Conservation (phyloP, 2,888 invertebrate genomes). For the Drosophila quinaria region DNA sequence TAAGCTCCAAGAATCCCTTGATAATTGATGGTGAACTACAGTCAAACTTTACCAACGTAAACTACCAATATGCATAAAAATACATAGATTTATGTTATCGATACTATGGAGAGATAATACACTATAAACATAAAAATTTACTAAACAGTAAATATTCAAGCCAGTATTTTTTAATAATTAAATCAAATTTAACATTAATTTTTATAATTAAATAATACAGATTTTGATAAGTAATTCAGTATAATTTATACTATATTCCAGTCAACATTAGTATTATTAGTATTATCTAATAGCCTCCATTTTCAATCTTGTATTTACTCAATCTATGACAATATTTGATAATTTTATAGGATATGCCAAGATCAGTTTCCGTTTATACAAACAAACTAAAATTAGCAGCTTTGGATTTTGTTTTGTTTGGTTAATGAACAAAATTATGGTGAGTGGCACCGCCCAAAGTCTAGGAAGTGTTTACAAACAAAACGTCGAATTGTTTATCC, state of each 20-base stretch:
- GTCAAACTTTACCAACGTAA: background rate
- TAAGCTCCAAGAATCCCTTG: too few species aligned
- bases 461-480: slow-evolving; percentile 37
- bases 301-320: background rate
- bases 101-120: too few species aligned
- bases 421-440: slow-evolving; percentile 1
- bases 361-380: background rate
- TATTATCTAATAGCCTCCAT: too few species aligned
- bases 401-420: slow-evolving; percentile 22
- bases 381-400: background rate
- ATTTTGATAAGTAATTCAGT: too few species aligned
- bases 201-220: too few species aligned
- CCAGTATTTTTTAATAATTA: background rate
- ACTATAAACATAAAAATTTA: background rate
- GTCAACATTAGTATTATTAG: too few species aligned
- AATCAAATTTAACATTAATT: background rate
- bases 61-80: background rate
- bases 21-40: background rate
- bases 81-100: too few species aligned
- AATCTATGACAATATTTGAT: too few species aligned
- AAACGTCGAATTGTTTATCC: slow-evolving; percentile 19
- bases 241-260: too few species aligned
- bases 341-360: slow-evolving; percentile 1
- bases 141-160: background rate
- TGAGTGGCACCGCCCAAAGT: slow-evolving; percentile 12